A percentile compares a stretch with the other conserved stretches of the same genome.
Evolutionary conservation across 2,888 invertebrate genomes (phyloP).

Genomic region (Brachyptera putata): DNA sequence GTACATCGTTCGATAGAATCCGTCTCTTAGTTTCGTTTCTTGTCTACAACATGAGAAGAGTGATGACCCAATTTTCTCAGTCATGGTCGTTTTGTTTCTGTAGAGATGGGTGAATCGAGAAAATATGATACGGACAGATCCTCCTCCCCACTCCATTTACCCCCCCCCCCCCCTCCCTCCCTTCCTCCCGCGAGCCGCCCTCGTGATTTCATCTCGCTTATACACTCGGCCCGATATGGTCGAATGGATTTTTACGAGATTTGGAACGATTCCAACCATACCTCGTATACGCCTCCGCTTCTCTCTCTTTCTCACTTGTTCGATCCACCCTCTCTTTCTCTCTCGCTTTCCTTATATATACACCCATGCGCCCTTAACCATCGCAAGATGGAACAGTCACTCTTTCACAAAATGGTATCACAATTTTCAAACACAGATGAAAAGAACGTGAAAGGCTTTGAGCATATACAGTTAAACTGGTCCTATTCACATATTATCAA

Average conservation of each 20-base stretch:
- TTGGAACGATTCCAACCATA: conserved; percentile 26
- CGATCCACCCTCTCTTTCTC: background rate
- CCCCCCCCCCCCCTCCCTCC: conserved; percentile 2
- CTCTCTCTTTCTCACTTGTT: no score
- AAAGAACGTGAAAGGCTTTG: conserved; percentile 6
- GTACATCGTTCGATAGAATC: background rate
- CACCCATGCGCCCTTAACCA: no score
- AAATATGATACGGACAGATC: conserved; percentile 23
- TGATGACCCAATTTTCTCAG: conserved; percentile 26
- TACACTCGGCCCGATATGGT: conserved; percentile 23
- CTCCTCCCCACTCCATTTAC: background rate
- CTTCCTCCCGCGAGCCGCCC: no score
- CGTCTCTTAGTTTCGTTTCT: background rate
- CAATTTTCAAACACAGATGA: conserved; percentile 1
- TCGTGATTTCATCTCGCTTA: conserved; percentile 23
- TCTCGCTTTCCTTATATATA: background rate
- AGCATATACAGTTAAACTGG: no score
- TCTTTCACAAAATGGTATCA: conserved; percentile 12
- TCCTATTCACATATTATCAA: no score
- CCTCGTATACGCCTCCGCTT: no score
- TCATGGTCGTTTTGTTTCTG: conserved; percentile 15
- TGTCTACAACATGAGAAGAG: conserved; percentile 1
- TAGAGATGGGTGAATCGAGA: conserved; percentile 20
- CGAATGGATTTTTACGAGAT: conserved; percentile 29
- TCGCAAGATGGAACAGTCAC: conserved; percentile 10